Evolutionary conservation across 2,797 vertebrate genomes (phyloP).

Genomic region (Myotis myotis): DNA sequence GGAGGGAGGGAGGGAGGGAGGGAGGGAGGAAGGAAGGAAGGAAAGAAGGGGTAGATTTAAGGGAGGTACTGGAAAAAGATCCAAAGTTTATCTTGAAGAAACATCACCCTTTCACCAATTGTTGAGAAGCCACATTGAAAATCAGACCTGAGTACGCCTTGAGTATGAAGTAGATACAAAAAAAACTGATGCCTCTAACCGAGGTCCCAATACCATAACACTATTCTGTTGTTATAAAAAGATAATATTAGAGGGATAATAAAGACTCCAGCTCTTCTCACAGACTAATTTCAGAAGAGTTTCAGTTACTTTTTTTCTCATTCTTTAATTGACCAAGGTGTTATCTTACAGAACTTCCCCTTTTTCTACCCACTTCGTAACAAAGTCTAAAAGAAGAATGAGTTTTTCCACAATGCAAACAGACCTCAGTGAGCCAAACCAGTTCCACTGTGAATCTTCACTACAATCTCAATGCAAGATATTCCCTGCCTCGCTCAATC

Average conservation of each 20-base stretch:
- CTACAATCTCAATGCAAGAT: neutral
- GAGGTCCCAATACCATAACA: neutral
- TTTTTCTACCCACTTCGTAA: conserved; percentile 6
- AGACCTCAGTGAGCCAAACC: neutral
- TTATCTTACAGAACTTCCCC: neutral
- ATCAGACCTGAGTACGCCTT: neutral
- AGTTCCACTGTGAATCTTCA: neutral
- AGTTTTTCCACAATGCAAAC: neutral
- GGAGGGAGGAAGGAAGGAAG: neutral
- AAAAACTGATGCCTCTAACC: neutral
- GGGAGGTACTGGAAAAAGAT: neutral
- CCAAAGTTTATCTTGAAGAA: neutral
- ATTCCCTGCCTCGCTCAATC: neutral
- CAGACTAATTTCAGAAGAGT: neutral
- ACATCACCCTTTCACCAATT: neutral
- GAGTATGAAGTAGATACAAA: neutral
- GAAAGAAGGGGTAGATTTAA: neutral
- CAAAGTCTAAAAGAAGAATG: neutral
- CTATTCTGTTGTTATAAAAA: neutral
- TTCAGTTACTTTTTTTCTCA: neutral
- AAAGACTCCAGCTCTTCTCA: neutral
- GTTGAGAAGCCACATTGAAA: neutral
- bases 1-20: too few relatives aligned
- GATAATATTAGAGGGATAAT: neutral
- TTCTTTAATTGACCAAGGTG: neutral